phyloP scores from a whole-genome alignment of 2,797 vertebrate species.

The Cetoscarus ocellatus region DNA sequence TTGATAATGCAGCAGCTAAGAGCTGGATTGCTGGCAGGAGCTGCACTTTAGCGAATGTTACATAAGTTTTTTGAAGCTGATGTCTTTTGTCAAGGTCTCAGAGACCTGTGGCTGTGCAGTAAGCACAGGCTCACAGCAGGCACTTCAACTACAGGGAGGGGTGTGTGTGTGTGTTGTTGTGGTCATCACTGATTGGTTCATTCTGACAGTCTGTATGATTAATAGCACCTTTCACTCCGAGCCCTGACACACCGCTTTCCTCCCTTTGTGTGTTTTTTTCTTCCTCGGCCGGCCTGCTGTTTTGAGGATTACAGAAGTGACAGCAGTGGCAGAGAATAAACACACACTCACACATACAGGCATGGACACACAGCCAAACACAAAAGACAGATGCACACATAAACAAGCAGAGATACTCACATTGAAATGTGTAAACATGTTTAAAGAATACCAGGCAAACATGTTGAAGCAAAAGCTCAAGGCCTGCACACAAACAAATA shows the following conservation, averaged over 20 bases:
- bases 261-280: constrained; percentile 16
- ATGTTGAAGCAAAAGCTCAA: neutral
- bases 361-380: constrained; percentile 10
- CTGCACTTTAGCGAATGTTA: too few species aligned
- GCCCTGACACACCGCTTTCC: constrained; percentile 34
- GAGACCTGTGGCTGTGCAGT: neutral
- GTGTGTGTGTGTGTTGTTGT: constrained; percentile 10
- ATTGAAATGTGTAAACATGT: constrained; percentile 17
- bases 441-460: constrained; percentile 12
- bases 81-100: too few species aligned
- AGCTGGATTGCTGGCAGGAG: too few species aligned
- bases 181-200: constrained; percentile 10
- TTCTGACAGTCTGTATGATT: constrained; percentile 69
- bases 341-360: constrained; percentile 7
- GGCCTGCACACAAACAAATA: neutral
- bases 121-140: too few species aligned
- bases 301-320: constrained; percentile 49
- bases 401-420: constrained; percentile 12
- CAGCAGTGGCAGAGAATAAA: constrained; percentile 48
- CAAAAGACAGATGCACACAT: neutral
- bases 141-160: neutral
- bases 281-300: constrained; percentile 11
- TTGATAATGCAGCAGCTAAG: too few species aligned
- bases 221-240: constrained; percentile 71
- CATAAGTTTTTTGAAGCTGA: too few species aligned